Evolutionary conservation across 2,113 vertebrate species (phyloP).

Genomic region (Anolis carolinensis): DNA sequence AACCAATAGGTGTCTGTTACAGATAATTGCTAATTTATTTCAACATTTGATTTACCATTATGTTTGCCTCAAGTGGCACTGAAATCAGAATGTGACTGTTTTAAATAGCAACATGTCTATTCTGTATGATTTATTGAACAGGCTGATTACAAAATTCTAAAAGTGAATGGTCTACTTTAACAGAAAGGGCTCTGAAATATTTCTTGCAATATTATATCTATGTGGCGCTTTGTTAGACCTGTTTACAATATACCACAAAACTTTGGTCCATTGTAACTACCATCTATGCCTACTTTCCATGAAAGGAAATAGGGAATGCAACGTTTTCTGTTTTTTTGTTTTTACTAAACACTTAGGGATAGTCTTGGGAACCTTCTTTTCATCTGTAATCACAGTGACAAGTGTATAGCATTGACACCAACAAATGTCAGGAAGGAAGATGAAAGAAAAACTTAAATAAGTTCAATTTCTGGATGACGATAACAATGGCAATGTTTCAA

Average conservation of each 20-base stretch:
- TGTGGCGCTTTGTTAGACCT: background rate
- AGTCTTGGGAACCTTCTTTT: background rate
- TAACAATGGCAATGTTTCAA: background rate
- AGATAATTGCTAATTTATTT: background rate
- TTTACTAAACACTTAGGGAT: background rate
- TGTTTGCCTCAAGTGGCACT: background rate
- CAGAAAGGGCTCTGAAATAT: background rate
- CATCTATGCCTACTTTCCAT: background rate
- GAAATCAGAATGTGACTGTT: background rate
- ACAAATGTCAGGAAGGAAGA: slow-evolving; percentile 41
- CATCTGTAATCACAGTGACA: slow-evolving; percentile 33
- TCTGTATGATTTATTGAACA: background rate
- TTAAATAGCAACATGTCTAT: background rate
- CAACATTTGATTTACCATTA: background rate
- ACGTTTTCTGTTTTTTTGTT: background rate
- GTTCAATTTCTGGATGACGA: no score
- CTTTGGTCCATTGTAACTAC: background rate
- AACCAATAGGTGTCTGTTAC: background rate
- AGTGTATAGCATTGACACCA: slow-evolving; percentile 7
- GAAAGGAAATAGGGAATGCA: slow-evolving; percentile 33
- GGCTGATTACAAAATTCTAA: background rate
- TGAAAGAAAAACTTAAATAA: slow-evolving; percentile 38
- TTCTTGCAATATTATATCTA: background rate
- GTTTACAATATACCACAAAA: background rate
- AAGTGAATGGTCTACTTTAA: background rate